Evolutionary conservation across 2,797 vertebrate species (phyloP).

Genomic region (Micropoecilia bifurca): DNA sequence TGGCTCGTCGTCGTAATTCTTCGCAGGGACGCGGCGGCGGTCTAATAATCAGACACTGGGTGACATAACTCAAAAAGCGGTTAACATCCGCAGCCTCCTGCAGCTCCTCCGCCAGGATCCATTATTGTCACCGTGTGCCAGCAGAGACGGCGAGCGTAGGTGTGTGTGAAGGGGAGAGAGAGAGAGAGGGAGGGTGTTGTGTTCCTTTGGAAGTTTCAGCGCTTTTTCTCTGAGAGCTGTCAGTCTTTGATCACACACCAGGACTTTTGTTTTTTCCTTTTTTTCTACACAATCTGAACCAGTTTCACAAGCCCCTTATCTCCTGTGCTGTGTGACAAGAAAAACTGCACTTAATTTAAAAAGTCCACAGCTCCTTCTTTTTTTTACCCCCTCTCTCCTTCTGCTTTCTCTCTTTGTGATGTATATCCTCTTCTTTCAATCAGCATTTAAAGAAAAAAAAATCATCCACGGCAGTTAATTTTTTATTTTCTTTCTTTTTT

Average conservation of each 20-base stretch:
- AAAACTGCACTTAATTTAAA: conserved; percentile 66
- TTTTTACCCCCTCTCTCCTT: background rate
- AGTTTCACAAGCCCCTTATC: conserved; percentile 57
- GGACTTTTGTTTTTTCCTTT: conserved; percentile 48
- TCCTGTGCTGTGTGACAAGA: conserved; percentile 56
- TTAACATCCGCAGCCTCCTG: conserved; percentile 48
- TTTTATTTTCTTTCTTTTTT: conserved; percentile 45
- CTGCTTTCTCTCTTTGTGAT: conserved; percentile 49
- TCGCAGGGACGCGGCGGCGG: background rate
- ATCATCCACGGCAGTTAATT: conserved; percentile 37
- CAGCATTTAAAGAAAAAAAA: conserved; percentile 56
- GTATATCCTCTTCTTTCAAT: conserved; percentile 51
- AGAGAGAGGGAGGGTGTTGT: conserved; percentile 30
- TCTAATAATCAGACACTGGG: conserved; percentile 47
- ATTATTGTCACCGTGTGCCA: conserved; percentile 55
- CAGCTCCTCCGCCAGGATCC: conserved; percentile 51
- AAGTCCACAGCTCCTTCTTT: conserved; percentile 42
- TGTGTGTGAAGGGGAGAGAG: conserved; percentile 52
- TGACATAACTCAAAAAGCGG: conserved; percentile 47
- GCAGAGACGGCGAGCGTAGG: conserved; percentile 52
- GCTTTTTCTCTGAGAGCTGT: conserved; percentile 53
- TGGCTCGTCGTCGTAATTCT: conserved; percentile 29
- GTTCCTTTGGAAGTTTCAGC: conserved; percentile 55
- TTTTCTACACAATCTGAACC: conserved; percentile 55
- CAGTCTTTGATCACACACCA: conserved; percentile 65